Base-by-base conservation (phyloP, 2,797 vertebrate genomes). In the Gymnoscopelus braueri region DNA sequence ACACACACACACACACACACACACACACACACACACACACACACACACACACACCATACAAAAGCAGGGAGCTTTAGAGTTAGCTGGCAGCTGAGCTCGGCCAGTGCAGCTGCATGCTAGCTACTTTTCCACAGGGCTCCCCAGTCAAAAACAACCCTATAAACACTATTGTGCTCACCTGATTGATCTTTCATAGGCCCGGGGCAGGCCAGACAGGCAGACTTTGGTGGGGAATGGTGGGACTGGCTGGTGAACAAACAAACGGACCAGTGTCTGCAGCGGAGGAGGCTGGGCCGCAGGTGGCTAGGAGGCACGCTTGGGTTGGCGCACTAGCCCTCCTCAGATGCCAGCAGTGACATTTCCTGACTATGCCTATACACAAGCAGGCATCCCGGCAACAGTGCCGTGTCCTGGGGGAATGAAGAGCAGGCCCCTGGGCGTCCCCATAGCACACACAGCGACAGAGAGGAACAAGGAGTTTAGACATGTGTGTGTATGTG, bases 81-180 rank as follows among this genome's bases (percentile, higher is more conserved):
- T 82, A 71, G 83, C 83, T 85, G 65, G 89, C 84, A 84, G 82
- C 88, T 92, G 87, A 91, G 91, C 90, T 89, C 88, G 80, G 82
- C 86, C 82, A 58, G 64, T 87, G 91, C 93, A 94, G 93, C 93
- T 94, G 93, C 91, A 87, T 77, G 84, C 87, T 84, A 81, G 87
- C 78, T 79, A 71, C 83, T 84, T 79, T 83, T 84, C 80, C 71
- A 74, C 80, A 67, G 86, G 49, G 83, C 89, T 79, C 82, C 85
- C 63, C 80, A 71, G 80, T 90, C 87, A 88, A 89, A 93, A 91
- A 89, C 88, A 88, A 80, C 87, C 91, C 85, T 86, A 85, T 92
- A 90, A 92, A 93, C 86, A 71, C 89, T 89, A 92, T 94, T 95
- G 91, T 94, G 83, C 87, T 86, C 82, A 87, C 88, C 91, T 94